Conservation (phyloP, 1,140 invertebrate genomes). For the Drosophila insularis region DNA sequence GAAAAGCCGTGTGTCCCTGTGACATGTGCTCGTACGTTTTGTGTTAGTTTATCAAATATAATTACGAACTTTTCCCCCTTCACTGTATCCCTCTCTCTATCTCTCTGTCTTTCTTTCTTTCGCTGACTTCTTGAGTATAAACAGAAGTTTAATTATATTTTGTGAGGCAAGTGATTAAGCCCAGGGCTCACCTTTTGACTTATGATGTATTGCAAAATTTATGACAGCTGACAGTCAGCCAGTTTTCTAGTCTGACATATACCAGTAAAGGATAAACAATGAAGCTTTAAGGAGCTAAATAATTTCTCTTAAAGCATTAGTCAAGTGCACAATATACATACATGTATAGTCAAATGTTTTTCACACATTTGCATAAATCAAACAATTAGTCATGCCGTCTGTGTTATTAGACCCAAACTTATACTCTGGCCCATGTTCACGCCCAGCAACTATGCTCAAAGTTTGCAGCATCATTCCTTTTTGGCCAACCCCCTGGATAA, state of each 20-base stretch:
- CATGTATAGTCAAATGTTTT: slow-evolving; percentile 4
- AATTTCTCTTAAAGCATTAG: slow-evolving; percentile 28
- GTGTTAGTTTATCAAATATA: slow-evolving; percentile 74
- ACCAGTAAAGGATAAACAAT: slow-evolving; percentile 30
- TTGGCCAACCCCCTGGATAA: neutral
- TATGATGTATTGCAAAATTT: slow-evolving; percentile 72
- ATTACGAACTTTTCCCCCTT: slow-evolving; percentile 60
- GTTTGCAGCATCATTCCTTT: neutral
- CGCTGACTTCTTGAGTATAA: slow-evolving; percentile 51
- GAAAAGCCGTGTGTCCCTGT: slow-evolving; percentile 46
- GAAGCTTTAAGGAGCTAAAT: slow-evolving; percentile 21
- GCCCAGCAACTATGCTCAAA: neutral
- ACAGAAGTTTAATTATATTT: slow-evolving; percentile 81
- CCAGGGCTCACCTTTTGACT: slow-evolving; percentile 74
- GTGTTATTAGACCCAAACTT: slow-evolving; percentile 6
- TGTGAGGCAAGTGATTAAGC: slow-evolving; percentile 59
- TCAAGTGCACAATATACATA: neutral
- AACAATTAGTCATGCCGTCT: slow-evolving; percentile 71
- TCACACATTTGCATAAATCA: slow-evolving; percentile 72
- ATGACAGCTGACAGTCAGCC: slow-evolving; percentile 65
- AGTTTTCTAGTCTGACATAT: slow-evolving; percentile 31
- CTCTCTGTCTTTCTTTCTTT: neutral
- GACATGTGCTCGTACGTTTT: slow-evolving; percentile 53
- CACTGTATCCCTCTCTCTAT: neutral
- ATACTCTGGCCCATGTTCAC: neutral